These are phyloP conservation scores for Lobophora halterata DNA, from an alignment of 2,888 invertebrate species.

Conservation along the genomic window DNA sequence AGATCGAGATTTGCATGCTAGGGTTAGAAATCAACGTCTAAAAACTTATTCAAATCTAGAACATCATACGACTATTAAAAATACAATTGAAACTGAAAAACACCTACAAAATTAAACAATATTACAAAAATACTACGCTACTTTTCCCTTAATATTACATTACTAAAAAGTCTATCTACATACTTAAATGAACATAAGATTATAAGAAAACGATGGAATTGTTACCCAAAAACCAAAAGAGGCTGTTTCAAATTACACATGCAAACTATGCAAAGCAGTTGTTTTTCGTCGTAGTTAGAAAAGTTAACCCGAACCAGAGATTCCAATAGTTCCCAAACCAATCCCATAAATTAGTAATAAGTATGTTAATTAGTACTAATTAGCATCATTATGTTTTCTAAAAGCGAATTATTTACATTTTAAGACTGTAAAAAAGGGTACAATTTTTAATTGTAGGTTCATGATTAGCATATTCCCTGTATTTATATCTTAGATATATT, in stretches of 20 bases:
- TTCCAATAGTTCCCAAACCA: constrained; percentile 10
- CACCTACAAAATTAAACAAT: not conserved
- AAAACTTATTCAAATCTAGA: not conserved
- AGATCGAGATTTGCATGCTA: constrained; percentile 10
- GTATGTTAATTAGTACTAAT: constrained; percentile 1
- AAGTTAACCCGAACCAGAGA: not conserved
- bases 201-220: constrained; percentile 27
- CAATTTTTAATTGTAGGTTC: constrained; percentile 2
- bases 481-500: not conserved
- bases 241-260: constrained; percentile 79
- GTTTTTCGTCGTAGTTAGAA: constrained; percentile 21
- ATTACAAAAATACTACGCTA: not conserved
- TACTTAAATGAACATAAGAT: constrained; percentile 3
- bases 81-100: not conserved
- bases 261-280: constrained; percentile 42
- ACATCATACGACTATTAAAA: not conserved
- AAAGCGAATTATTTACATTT: constrained; percentile 13
- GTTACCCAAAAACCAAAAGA: constrained; percentile 70
- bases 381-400: not conserved
- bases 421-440: constrained; percentile 4
- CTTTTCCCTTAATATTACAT: no score
- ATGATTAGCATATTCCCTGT: not conserved
- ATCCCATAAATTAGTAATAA: constrained; percentile 3
- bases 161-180: no score
- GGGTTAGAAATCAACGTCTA: constrained; percentile 2